These are phyloP conservation scores for Phyllotreta cruciferae DNA, from an alignment of 2,888 invertebrate species.

Conservation along the genomic window DNA sequence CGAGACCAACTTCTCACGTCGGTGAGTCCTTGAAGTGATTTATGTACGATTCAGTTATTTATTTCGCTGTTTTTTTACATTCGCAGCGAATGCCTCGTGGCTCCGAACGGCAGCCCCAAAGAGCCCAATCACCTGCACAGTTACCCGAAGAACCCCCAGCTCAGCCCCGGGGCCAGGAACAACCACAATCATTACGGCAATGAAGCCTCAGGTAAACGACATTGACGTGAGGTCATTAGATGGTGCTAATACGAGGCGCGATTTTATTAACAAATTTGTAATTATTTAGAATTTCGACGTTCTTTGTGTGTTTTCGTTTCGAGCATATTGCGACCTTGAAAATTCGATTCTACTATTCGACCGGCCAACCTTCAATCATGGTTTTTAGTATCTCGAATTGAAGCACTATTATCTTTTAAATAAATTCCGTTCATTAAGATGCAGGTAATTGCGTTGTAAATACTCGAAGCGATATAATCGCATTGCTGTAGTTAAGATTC, in stretches of 20 bases:
- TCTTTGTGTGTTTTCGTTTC: slow-evolving; percentile 5
- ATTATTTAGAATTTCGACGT: slow-evolving; percentile 13
- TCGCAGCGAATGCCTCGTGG: slow-evolving; percentile 57
- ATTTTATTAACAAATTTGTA: slow-evolving; percentile 3
- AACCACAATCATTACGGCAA: slow-evolving; percentile 56
- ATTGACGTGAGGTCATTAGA: slow-evolving; percentile 17
- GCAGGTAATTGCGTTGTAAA: neutral
- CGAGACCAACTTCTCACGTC: slow-evolving; percentile 57
- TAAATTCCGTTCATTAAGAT: neutral
- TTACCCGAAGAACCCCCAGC: slow-evolving; percentile 59
- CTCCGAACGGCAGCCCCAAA: slow-evolving; percentile 57
- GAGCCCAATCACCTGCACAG: slow-evolving; percentile 57
- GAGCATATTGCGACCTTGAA: slow-evolving; percentile 20
- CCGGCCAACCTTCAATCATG: slow-evolving; percentile 8
- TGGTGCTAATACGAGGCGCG: neutral
- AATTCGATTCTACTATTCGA: slow-evolving; percentile 10
- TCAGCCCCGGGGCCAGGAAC: slow-evolving; percentile 57
- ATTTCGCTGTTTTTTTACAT: slow-evolving; percentile 5
- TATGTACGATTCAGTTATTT: slow-evolving; percentile 2
- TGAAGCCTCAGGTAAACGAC: slow-evolving; percentile 54
- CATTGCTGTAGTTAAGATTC: too few relatives aligned
- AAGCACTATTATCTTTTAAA: slow-evolving; percentile 2
- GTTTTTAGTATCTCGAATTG: slow-evolving; percentile 19
- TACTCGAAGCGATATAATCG: neutral
- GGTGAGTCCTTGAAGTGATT: slow-evolving; percentile 49